Evolutionary conservation across 2,113 vertebrate genomes (phyloP).

Genomic region (Dicrurus megarhynchus): DNA sequence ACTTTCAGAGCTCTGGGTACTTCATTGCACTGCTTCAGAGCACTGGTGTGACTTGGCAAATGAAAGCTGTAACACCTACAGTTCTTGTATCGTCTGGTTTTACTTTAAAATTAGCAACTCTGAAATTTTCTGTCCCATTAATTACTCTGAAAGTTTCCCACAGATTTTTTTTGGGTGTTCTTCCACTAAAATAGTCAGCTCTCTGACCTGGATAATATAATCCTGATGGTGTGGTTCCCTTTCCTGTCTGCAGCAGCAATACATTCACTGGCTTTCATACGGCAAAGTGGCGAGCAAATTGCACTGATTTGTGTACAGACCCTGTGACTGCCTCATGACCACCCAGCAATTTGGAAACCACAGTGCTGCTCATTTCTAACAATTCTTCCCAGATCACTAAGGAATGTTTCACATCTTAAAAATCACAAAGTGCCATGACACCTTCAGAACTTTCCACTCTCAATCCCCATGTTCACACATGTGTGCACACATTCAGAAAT

Average conservation of each 20-base stretch:
- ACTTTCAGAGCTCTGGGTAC: not conserved
- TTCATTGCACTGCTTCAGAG: not conserved
- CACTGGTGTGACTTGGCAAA: not conserved
- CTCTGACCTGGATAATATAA: not conserved
- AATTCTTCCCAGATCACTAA: not conserved
- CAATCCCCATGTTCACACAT: not conserved
- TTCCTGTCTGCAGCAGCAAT: not conserved
- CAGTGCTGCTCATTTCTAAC: not conserved
- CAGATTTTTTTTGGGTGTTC: not conserved
- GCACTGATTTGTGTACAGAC: not conserved
- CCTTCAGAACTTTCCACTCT: not conserved
- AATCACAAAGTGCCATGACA: not conserved
- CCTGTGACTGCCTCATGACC: not conserved
- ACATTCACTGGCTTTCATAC: not conserved
- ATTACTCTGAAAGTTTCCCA: not conserved
- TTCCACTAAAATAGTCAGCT: not conserved
- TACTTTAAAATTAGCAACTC: not conserved
- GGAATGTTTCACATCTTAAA: not conserved
- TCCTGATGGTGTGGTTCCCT: not conserved
- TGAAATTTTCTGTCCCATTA: not conserved
- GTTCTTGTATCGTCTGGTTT: not conserved
- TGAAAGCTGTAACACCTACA: not conserved
- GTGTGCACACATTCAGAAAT: not conserved
- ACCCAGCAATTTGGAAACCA: not conserved
- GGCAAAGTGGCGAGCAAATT: fast-evolving